Percentiles rank a stretch among this genome's conserved stretches.
phyloP scores from a whole-genome alignment of 2,113 vertebrate genomes.

The Gymnorhina tibicen region DNA sequence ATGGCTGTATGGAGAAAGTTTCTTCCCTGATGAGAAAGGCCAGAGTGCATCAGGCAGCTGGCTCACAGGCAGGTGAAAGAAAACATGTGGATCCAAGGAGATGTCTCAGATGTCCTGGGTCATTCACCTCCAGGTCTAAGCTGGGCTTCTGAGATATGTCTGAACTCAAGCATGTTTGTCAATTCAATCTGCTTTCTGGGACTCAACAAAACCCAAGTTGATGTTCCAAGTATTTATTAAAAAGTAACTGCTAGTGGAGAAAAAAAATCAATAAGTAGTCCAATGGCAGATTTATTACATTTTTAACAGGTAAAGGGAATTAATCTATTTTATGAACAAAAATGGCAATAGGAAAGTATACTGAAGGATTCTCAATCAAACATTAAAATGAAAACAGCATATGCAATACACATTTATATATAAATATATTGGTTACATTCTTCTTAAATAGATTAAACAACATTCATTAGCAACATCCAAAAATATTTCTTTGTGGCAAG shows the following conservation, averaged over 20 bases:
- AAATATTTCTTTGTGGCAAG: not conserved
- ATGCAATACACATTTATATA: not conserved
- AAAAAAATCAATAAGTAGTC: not conserved
- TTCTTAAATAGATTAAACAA: constrained; percentile 41
- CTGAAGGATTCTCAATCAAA: not conserved
- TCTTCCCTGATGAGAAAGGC: not conserved
- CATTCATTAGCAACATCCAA: constrained; percentile 19
- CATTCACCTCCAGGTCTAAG: not conserved
- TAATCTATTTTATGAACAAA: constrained; percentile 18
- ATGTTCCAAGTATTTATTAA: constrained; percentile 33
- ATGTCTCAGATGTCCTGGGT: not conserved
- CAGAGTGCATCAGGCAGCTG: not conserved
- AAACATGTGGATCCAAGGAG: not conserved
- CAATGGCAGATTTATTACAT: constrained; percentile 29
- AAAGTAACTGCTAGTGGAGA: not conserved
- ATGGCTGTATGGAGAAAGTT: not conserved
- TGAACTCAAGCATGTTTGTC: not conserved
- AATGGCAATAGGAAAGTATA: not conserved
- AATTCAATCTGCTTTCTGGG: not conserved
- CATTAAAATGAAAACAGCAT: not conserved
- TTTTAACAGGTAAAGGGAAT: constrained; percentile 23
- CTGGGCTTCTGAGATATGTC: not conserved
- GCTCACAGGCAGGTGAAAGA: not conserved
- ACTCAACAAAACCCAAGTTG: not conserved
- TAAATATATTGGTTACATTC: constrained; percentile 39